Conservation (phyloP, 64 coral and sea anemone genomes). For the Montipora sp. region DNA sequence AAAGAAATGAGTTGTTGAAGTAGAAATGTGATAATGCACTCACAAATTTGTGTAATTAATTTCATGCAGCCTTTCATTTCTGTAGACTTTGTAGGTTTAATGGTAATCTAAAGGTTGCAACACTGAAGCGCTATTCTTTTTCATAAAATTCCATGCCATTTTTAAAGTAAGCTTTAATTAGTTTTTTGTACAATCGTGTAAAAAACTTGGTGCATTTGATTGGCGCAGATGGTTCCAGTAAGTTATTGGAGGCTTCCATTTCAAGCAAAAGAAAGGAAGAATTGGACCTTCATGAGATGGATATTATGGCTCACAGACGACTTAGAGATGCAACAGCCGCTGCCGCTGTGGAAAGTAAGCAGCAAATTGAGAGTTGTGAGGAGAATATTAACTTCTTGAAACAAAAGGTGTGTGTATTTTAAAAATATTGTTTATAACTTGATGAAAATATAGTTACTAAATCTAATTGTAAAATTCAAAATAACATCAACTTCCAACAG, state of each 20-base stretch:
- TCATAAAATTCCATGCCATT: too few species aligned
- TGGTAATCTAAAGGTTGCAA: too few species aligned
- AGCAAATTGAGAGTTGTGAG: conserved; percentile 67
- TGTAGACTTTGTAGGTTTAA: too few species aligned
- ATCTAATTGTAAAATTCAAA: too few species aligned
- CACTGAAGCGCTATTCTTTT: too few species aligned
- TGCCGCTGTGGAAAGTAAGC: conserved; percentile 72
- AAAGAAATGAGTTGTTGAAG: too few species aligned
- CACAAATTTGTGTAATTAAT: too few species aligned
- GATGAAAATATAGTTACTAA: too few species aligned
- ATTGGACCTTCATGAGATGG: conserved; percentile 65
- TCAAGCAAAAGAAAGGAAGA: conserved; percentile 73
- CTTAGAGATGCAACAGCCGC: conserved; percentile 80
- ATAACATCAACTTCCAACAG: too few species aligned
- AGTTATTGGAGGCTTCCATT: conserved; percentile 75
- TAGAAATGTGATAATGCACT: too few species aligned
- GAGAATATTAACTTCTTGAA: conserved; percentile 63
- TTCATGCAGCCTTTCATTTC: too few species aligned
- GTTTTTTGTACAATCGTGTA: background rate
- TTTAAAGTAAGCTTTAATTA: background rate
- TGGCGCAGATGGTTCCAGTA: conserved; percentile 79
- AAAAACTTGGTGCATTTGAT: background rate
- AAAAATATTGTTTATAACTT: background rate
- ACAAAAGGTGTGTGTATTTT: conserved; percentile 30
- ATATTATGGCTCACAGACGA: conserved; percentile 80